Evolutionary conservation across 23 tunicate species (phyloP).

Genomic region (Botrylloides violaceus): DNA sequence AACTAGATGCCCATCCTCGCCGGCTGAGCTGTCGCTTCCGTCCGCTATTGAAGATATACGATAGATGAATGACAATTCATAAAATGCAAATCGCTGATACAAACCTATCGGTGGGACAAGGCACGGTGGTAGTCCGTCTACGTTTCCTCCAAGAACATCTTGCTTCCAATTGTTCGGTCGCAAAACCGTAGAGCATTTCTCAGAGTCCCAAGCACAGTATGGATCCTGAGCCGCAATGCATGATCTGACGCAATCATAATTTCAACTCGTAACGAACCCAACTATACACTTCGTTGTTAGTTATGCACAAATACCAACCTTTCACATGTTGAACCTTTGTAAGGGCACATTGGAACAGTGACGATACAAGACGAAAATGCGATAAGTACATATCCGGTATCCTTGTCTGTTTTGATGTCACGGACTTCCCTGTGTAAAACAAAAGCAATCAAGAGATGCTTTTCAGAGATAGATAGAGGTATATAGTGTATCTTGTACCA

Average conservation of each 20-base stretch:
- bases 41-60: too few species aligned
- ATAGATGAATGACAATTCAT: too few species aligned
- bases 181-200: conserved; percentile 25
- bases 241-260: conserved; percentile 12
- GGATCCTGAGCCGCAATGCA: conserved; percentile 51
- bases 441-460: too few species aligned
- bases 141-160: neutral
- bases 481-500: too few species aligned
- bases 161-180: neutral
- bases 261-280: too few species aligned
- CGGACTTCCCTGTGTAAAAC: conserved; percentile 38
- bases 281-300: neutral
- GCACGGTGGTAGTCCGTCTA: neutral
- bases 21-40: too few species aligned
- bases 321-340: neutral
- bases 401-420: conserved; percentile 24
- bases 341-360: conserved; percentile 54
- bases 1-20: too few species aligned
- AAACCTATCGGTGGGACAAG: too few species aligned
- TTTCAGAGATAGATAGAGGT: too few species aligned
- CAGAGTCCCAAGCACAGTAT: conserved; percentile 42
- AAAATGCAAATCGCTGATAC: too few species aligned
- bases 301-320: conserved; percentile 1
- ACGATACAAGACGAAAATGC: conserved; percentile 41
- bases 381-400: conserved; percentile 36